A percentile compares a stretch with the other conserved stretches of the same genome.
Evolutionary conservation across 2,113 vertebrate species (phyloP).

Genomic region (Chloebia gouldiae): DNA sequence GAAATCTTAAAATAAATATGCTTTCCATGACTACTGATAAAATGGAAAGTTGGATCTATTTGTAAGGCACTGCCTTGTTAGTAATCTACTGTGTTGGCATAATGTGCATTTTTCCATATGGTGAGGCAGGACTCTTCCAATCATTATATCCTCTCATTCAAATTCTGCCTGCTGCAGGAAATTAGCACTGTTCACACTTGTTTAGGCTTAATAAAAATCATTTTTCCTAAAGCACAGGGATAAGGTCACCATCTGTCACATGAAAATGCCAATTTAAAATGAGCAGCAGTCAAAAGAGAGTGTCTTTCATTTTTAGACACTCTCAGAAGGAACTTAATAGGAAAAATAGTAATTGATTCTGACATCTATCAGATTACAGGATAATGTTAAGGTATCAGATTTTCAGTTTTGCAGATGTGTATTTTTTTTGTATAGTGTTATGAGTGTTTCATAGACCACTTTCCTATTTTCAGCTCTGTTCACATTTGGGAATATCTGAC

Average conservation of each 20-base stretch:
- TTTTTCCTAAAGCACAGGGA: conserved; percentile 79
- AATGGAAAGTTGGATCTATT: neutral
- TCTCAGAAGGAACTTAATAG: conserved; percentile 58
- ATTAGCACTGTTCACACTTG: conserved; percentile 85
- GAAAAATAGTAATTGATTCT: conserved; percentile 42
- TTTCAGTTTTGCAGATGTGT: conserved; percentile 7
- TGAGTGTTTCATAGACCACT: neutral
- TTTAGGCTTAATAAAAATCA: conserved; percentile 92
- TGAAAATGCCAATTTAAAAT: conserved; percentile 79
- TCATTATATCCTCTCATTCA: conserved; percentile 73
- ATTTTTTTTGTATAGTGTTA: neutral
- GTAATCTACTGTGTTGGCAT: conserved; percentile 68
- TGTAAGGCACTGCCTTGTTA: conserved; percentile 42
- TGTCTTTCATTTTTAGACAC: conserved; percentile 50
- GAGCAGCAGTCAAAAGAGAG: conserved; percentile 64
- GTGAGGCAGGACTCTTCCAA: conserved; percentile 68
- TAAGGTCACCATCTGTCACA: conserved; percentile 88
- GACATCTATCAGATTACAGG: conserved; percentile 7
- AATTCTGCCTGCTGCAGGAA: conserved; percentile 80
- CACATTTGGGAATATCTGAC: neutral
- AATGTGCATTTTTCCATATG: conserved; percentile 72
- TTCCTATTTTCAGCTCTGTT: neutral
- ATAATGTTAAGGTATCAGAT: conserved; percentile 44
- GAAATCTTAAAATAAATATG: conserved; percentile 19
- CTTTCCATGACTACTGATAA: conserved; percentile 25